Evolutionary conservation across 2,113 vertebrate genomes (phyloP).

Genomic region (Equus quagga): DNA sequence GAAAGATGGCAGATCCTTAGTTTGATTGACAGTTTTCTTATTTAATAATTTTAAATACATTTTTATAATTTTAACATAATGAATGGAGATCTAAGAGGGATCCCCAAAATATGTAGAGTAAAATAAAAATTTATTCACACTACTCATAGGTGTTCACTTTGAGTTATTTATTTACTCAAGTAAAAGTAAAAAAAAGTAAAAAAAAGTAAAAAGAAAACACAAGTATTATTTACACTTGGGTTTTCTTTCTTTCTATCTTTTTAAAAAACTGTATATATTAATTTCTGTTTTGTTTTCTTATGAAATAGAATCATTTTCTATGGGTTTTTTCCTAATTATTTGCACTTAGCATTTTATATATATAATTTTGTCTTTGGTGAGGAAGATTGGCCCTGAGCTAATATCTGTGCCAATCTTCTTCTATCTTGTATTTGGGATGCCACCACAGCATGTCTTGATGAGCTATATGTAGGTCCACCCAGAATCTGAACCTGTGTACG

Average conservation of each 20-base stretch:
- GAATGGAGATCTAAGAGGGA: not conserved
- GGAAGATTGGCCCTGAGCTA: too few species aligned
- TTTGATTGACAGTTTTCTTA: not conserved
- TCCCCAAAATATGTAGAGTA: not conserved
- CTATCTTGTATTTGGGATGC: too few species aligned
- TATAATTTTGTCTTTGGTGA: too few species aligned
- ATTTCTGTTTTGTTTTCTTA: not conserved
- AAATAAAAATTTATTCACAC: not conserved
- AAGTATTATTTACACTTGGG: not conserved
- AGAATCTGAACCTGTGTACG: too few species aligned
- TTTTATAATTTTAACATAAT: constrained; percentile 6
- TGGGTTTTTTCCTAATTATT: not conserved
- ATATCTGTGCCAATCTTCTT: too few species aligned
- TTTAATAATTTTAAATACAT: not conserved
- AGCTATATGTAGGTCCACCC: too few species aligned
- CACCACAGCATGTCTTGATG: too few species aligned
- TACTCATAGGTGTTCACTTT: not conserved
- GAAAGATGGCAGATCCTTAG: constrained; percentile 55
- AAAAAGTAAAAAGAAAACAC: too few species aligned
- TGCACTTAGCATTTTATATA: not conserved
- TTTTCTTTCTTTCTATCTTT: not conserved
- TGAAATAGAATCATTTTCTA: not conserved
- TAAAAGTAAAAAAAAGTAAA: too few species aligned
- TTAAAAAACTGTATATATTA: not conserved
- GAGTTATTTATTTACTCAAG: too few species aligned